phyloP scores from a whole-genome alignment of 1,140 invertebrate species.

The Drosophila mauritiana region DNA sequence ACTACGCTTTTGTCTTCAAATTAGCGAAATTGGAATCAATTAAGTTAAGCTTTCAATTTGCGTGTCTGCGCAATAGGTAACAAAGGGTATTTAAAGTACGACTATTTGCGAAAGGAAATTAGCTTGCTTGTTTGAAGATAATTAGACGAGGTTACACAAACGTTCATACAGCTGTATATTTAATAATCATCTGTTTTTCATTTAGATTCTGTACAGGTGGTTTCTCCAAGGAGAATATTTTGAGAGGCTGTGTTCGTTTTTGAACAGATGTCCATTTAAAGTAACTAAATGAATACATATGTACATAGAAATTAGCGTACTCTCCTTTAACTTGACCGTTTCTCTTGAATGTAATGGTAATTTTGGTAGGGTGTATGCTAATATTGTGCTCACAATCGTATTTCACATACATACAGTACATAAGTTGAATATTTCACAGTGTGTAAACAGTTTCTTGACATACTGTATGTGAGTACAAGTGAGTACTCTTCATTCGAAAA shows the following conservation, averaged over 20 bases:
- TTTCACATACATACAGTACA: not conserved
- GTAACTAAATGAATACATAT: not conserved
- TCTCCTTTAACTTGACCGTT: no score
- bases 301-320: no score
- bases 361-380: not conserved
- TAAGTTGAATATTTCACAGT: no score
- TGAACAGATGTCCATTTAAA: not conserved
- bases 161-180: slow-evolving; percentile 9
- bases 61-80: slow-evolving; percentile 42
- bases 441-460: no score
- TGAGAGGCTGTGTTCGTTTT: no score
- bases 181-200: not conserved
- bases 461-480: no score
- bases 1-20: slow-evolving; percentile 27
- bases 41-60: slow-evolving; percentile 59
- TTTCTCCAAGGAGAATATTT: not conserved
- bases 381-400: not conserved
- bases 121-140: slow-evolving; percentile 59
- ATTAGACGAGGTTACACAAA: slow-evolving; percentile 39
- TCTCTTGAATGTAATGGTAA: not conserved
- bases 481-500: slow-evolving; percentile 2
- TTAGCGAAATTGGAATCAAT: slow-evolving; percentile 60
- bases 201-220: not conserved
- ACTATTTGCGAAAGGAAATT: slow-evolving; percentile 36
- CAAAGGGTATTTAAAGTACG: slow-evolving; percentile 50